A percentile compares a stretch with the other conserved stretches of the same genome.
phyloP scores from a whole-genome alignment of 2,113 vertebrate genomes.

The Clarias batrachus region DNA sequence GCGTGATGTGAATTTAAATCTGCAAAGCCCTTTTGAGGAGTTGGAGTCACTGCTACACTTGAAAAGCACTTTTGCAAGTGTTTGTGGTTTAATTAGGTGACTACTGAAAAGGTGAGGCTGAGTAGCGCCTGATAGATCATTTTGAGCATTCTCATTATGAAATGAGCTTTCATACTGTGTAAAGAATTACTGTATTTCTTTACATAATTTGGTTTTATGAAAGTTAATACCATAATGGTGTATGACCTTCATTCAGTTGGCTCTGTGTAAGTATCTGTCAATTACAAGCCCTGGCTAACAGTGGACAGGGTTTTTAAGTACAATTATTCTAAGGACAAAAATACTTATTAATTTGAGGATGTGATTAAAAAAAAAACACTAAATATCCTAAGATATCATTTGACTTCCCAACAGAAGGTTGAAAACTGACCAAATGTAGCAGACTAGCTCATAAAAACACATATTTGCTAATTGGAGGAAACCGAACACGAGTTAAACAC shows the following conservation, averaged over 20 bases:
- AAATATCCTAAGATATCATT: not conserved
- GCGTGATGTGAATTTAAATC: constrained; percentile 64
- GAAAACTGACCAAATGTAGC: not conserved
- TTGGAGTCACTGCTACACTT: constrained; percentile 41
- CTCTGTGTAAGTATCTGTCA: not conserved
- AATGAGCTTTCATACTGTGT: constrained; percentile 25
- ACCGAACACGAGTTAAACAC: not conserved
- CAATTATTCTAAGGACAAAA: too few relatives aligned
- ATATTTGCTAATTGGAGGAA: not conserved
- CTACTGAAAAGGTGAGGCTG: constrained; percentile 35
- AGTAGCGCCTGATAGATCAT: constrained; percentile 39
- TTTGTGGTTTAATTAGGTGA: constrained; percentile 51
- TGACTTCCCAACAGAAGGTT: not conserved
- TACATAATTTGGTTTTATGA: constrained; percentile 27
- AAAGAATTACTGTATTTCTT: constrained; percentile 8
- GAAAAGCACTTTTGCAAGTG: constrained; percentile 45
- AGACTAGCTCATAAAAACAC: not conserved
- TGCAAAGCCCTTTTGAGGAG: constrained; percentile 58
- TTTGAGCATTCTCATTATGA: constrained; percentile 49
- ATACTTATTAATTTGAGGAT: not conserved
- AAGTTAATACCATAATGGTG: constrained; percentile 26
- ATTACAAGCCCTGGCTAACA: not conserved
- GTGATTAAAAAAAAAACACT: not conserved
- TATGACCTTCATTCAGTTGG: constrained; percentile 25
- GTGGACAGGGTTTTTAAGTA: not conserved